phyloP scores from a whole-genome alignment of 2,888 invertebrate species.

The Galerucella calmariensis region DNA sequence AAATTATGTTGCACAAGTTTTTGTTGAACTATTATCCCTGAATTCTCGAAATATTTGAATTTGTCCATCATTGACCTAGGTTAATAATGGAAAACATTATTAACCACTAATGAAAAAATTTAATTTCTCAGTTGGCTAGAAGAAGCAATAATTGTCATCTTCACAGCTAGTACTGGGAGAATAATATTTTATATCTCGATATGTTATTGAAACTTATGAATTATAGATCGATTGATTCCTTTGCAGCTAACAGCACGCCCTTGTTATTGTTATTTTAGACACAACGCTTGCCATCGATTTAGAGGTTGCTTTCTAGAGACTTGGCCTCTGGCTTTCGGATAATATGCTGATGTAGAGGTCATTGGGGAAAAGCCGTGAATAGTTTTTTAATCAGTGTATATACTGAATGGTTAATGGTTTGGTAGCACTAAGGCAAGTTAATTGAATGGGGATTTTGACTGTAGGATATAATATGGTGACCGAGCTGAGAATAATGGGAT shows the following conservation, averaged over 20 bases:
- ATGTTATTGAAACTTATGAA: too few species aligned
- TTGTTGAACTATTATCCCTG: too few species aligned
- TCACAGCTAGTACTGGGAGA: too few species aligned
- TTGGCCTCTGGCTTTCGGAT: neutral
- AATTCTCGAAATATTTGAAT: too few species aligned
- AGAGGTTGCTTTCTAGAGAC: constrained; percentile 2
- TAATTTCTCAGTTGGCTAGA: too few species aligned
- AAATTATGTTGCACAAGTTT: too few species aligned
- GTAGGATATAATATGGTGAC: constrained; percentile 1
- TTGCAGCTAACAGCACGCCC: neutral
- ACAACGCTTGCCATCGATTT: neutral
- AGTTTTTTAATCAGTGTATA: constrained; percentile 4
- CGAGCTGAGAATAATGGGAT: neutral
- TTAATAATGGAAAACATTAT: too few species aligned
- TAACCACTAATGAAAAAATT: too few species aligned
- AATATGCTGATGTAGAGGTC: constrained; percentile 6
- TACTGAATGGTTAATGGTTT: constrained; percentile 1
- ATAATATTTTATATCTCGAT: too few species aligned
- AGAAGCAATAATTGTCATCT: too few species aligned
- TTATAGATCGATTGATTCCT: neutral
- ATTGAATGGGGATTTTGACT: neutral
- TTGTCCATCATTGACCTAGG: too few species aligned
- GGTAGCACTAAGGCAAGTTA: neutral
- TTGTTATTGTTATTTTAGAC: constrained; percentile 8
- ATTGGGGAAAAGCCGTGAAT: neutral